Conservation (phyloP, 37 sponge, comb jelly and placozoan genomes). For the Ianthella basta region DNA sequence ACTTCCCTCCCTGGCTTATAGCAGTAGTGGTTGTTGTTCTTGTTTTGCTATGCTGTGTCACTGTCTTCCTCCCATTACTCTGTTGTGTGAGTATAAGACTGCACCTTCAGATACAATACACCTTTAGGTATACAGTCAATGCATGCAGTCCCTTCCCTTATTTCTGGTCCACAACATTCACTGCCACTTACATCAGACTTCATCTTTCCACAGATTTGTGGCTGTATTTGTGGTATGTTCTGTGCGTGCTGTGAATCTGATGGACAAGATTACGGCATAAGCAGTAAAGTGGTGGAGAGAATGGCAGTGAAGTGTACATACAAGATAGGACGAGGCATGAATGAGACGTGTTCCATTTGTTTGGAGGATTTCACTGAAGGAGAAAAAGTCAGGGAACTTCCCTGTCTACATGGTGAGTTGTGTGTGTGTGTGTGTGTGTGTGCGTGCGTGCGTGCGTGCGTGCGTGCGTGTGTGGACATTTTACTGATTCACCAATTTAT, state of each 20-base stretch:
- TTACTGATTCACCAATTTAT: neutral
- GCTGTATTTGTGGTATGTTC: too few species aligned
- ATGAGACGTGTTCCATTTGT: slow-evolving; percentile 88
- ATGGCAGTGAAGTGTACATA: slow-evolving; percentile 46
- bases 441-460: too few species aligned
- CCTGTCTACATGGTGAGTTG: slow-evolving; percentile 84
- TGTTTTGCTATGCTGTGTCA: slow-evolving; percentile 25
- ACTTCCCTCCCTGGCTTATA: slow-evolving; percentile 22
- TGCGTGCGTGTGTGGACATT: neutral
- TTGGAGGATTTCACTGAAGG: slow-evolving; percentile 88
- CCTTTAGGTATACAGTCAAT: too few species aligned
- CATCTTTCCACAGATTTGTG: too few species aligned
- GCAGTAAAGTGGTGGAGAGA: too few species aligned
- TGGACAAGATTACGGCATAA: too few species aligned
- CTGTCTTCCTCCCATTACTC: slow-evolving; percentile 44
- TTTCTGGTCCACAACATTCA: too few species aligned
- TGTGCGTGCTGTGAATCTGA: too few species aligned
- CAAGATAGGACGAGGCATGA: slow-evolving; percentile 29
- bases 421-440: neutral
- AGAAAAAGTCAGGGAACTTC: slow-evolving; percentile 75
- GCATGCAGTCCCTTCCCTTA: too few species aligned
- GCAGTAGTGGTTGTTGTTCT: slow-evolving; percentile 19
- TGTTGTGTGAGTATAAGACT: neutral
- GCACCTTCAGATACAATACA: too few species aligned
- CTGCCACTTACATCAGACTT: too few species aligned